These are phyloP conservation scores for Callipepla squamata DNA, from an alignment of 2,113 vertebrate species.

Conservation along the genomic window DNA sequence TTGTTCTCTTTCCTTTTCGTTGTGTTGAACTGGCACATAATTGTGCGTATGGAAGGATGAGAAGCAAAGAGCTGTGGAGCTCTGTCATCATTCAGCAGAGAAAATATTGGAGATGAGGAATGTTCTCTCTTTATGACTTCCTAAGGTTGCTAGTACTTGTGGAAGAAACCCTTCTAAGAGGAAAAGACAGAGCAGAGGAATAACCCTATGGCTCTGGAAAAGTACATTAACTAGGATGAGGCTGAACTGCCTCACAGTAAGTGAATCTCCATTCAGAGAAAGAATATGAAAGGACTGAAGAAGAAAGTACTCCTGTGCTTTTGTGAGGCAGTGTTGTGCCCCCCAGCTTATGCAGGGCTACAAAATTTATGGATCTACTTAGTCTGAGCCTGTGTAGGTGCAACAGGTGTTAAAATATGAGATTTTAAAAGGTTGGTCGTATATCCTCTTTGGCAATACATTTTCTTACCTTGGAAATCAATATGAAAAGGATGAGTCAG, in stretches of 20 bases:
- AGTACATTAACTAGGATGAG: neutral
- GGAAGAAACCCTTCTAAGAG: neutral
- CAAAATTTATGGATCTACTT: neutral
- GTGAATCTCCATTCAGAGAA: neutral
- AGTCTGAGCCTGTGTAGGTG: neutral
- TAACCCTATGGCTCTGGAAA: neutral
- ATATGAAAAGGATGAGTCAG: neutral
- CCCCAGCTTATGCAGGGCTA: neutral
- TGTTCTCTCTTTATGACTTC: neutral
- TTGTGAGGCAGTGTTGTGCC: fast-evolving
- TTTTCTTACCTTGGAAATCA: neutral
- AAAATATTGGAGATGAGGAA: neutral
- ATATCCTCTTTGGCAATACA: neutral
- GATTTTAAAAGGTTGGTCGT: neutral
- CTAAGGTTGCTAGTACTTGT: neutral
- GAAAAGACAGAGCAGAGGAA: neutral
- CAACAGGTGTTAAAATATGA: neutral
- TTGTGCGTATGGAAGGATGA: neutral
- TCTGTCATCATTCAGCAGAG: neutral
- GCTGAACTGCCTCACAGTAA: neutral
- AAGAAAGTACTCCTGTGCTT: neutral
- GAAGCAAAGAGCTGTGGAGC: neutral
- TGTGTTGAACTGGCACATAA: neutral
- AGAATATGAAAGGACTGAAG: neutral
- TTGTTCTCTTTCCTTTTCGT: neutral